Conservation (phyloP, 2,113 vertebrate species). For the Ictalurus furcatus region DNA sequence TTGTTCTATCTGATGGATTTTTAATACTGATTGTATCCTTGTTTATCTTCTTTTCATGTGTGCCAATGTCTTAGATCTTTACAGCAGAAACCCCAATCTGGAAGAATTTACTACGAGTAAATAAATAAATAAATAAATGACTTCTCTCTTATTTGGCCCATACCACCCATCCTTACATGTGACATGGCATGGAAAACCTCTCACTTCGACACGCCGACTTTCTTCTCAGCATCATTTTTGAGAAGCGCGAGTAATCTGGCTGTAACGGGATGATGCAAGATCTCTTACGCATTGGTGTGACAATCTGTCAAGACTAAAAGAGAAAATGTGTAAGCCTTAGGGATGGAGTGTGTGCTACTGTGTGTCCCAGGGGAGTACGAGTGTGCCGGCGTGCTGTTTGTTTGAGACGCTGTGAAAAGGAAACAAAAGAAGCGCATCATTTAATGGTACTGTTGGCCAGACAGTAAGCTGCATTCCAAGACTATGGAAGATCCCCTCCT, state of each 20-base stretch:
- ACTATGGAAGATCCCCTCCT: constrained; percentile 57
- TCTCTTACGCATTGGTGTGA: neutral
- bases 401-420: constrained; percentile 61
- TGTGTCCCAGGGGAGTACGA: constrained; percentile 53
- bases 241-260: neutral
- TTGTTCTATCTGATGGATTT: neutral
- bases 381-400: constrained; percentile 68
- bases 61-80: neutral
- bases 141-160: neutral
- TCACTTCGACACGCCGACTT: neutral
- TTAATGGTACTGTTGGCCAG: constrained; percentile 68
- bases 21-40: neutral
- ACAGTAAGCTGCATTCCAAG: constrained; percentile 72
- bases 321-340: neutral
- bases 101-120: neutral
- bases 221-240: neutral
- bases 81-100: neutral
- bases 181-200: neutral
- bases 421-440: constrained; percentile 67
- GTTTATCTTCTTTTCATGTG: neutral
- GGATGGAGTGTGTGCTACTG: constrained; percentile 45
- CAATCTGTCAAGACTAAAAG: neutral
- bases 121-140: neutral
- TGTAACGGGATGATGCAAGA: neutral
- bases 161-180: too few relatives aligned